Evolutionary conservation across 1,140 invertebrate genomes (phyloP).

Genomic region (Tetramorium alpestre): DNA sequence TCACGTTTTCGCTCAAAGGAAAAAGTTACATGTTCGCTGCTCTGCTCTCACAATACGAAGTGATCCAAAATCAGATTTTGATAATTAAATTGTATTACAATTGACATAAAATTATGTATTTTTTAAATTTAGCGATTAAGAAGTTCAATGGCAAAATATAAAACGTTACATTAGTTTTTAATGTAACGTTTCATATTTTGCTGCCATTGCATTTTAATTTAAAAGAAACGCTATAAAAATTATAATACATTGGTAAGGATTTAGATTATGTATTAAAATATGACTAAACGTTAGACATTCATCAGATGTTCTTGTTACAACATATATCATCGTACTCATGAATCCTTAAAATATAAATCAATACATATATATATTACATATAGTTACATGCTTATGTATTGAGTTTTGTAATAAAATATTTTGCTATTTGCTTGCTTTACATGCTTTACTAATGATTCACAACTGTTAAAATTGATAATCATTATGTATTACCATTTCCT

Average conservation of each 20-base stretch:
- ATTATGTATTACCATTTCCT: conserved; percentile 3
- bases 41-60: too few species aligned
- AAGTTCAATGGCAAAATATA: neutral
- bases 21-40: too few species aligned
- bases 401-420: neutral
- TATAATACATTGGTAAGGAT: neutral
- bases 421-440: neutral
- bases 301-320: neutral
- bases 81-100: neutral
- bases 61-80: neutral
- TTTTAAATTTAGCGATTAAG: neutral
- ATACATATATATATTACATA: neutral
- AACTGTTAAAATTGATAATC: neutral
- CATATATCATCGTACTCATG: neutral
- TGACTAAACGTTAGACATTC: neutral
- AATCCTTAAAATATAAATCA: neutral
- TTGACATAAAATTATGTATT: neutral
- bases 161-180: conserved; percentile 13
- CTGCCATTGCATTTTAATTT: too few species aligned
- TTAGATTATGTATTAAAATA: neutral
- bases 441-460: neutral
- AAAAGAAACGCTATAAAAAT: neutral
- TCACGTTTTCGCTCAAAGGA: too few species aligned
- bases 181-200: neutral
- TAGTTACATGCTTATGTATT: neutral